Base-by-base conservation (phyloP, 2,888 invertebrate species). In the Neoascia interrupta region DNA sequence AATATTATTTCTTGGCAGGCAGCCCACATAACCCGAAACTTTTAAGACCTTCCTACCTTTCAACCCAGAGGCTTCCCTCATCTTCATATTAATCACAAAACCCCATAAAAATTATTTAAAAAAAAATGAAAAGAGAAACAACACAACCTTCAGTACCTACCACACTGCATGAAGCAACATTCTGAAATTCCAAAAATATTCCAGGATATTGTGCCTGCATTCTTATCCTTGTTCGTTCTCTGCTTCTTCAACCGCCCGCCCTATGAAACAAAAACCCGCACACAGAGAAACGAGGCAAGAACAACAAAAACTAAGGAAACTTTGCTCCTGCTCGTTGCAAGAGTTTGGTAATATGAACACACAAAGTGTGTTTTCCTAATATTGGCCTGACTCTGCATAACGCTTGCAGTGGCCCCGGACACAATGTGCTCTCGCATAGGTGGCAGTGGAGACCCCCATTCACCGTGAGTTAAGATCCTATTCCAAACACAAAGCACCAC, bases 381-480 rank as follows among this genome's bases (percentile, higher is more conserved):
- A 79, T 79, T 79, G 76, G 76, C 76, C 72, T 79, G 76, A 79
- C 64, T 79, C 76, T 79, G 76, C 76, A 79, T 66, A 79, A 66
- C 41, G 64, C 54, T 76, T 66, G 72, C 72, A 66, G 26, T 61
- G 61, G 60, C 53, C 10, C 56, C 37, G 60, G 53, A 68, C 53
- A 74, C 45, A 64, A 11, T 60, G 36, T 58, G 51, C 28, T 21
- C 49, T 49, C 54, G 19, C 11, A 37, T 37, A 53, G 66, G 53
- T 63, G 69, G 70, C 16, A 45, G 41, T 21, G 63, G 37, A 54
- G 45, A 39, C 53, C 51, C 56, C 23, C 31, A 37, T 54, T 56
- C 47, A 19, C 39, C 49, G 51, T 47, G 74, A 53, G 47, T 43
- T 16, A 56, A 61, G 51, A 70, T 72, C 60, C 60, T 60, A 64